Evolutionary conservation across 2,113 vertebrate genomes (phyloP), one percentile per base, ranked within the genome.

Genomic region (Emydura subglobosa): DNA sequence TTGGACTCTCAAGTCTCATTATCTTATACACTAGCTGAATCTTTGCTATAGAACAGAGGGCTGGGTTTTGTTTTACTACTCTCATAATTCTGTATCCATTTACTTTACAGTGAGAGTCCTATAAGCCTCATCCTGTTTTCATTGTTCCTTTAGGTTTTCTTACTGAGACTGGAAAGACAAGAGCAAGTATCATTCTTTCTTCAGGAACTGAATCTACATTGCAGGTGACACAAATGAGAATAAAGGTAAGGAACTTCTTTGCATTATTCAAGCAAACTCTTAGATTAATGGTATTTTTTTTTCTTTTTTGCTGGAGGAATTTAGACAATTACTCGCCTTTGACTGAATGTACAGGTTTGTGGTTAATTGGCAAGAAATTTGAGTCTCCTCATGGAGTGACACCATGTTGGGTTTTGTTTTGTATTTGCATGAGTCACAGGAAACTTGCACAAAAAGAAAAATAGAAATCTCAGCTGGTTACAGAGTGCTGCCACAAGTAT

Each of bases 161-260:
- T 61, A 99, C 99, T 13, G 99, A 99, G 97, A 99, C 98, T 29
- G 99, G 99, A 82, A 99, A 98, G 96, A 99, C 98, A 91, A 99
- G 98, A 97, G 99, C 99, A 92, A 99, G 99, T 44, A 98, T 99
- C 91, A 99, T 99, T 97, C 98, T 99, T 95, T 99, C 99, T 10
- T 98, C 99, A 42, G 99, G 99, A 94, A 98, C 98, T 44, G 99
- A 99, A 93, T 99, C 98, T 91, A 98, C 98, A 88, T 99, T 99
- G 97, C 99, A 99, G 97, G 99, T 99, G 97, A 99, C 99, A 50
- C 99, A 99, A 96, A 99, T 99, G 95, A 99, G 99, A 97, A 98
- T 99, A 97, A 99, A 99, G 98, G 99, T 99, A 97, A 97, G 98
- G 94, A 3, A 54, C 55, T 42, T 14, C 47, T 61, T 14, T n/a